Conservation (phyloP, 2,888 invertebrate genomes). For the Andricus quercusramuli region DNA sequence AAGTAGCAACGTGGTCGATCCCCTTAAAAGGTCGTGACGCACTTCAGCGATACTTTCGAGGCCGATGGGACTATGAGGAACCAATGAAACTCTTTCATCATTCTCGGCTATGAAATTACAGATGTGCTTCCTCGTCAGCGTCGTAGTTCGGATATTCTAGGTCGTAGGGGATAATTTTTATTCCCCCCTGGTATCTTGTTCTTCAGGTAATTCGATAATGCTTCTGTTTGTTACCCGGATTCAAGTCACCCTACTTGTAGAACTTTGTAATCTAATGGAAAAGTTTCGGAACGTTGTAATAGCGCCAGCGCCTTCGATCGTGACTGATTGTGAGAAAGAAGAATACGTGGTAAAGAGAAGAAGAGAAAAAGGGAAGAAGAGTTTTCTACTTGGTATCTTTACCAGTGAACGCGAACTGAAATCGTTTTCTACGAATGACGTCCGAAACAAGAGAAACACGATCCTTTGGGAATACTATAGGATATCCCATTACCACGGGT, state of each 20-base stretch:
- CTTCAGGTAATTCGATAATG: slow-evolving; percentile 30
- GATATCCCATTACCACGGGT: slow-evolving; percentile 36
- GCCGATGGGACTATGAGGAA: neutral
- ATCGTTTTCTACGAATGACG: slow-evolving; percentile 31
- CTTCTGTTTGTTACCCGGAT: slow-evolving; percentile 28
- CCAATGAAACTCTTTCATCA: slow-evolving; percentile 13
- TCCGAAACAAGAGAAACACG: slow-evolving; percentile 31
- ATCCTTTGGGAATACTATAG: slow-evolving; percentile 27
- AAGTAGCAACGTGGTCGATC: too few relatives aligned
- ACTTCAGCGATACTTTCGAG: slow-evolving; percentile 3
- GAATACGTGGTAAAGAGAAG: neutral
- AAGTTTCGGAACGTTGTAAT: slow-evolving; percentile 36
- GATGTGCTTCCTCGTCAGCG: neutral
- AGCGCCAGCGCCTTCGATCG: slow-evolving; percentile 19
- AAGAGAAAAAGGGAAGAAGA: neutral
- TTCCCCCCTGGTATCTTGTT: slow-evolving; percentile 10
- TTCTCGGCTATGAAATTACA: neutral
- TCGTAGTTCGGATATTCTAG: neutral
- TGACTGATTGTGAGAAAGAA: neutral
- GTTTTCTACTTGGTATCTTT: slow-evolving; percentile 29
- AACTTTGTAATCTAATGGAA: slow-evolving; percentile 27
- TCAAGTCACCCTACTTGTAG: slow-evolving; percentile 30
- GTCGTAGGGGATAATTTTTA: neutral
- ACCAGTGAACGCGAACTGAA: slow-evolving; percentile 30
- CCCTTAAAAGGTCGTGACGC: slow-evolving; percentile 19